Conservation (phyloP, 2,113 vertebrate genomes). For the Anolis carolinensis region DNA sequence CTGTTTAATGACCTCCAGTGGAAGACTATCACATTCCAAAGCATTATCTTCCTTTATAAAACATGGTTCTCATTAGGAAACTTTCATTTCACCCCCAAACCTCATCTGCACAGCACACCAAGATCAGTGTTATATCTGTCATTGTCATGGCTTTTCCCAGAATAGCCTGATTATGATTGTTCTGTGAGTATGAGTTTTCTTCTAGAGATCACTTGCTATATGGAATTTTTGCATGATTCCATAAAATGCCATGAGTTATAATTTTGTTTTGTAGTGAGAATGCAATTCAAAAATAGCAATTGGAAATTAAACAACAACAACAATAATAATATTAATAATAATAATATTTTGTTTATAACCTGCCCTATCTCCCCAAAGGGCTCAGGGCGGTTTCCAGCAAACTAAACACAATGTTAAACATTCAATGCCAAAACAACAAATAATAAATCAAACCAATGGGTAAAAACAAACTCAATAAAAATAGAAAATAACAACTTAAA, state of each 20-base stretch:
- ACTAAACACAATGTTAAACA: too few species aligned
- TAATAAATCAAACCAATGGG: too few species aligned
- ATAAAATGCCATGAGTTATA: neutral
- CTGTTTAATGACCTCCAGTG: too few species aligned
- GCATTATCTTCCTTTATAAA: constrained; percentile 23
- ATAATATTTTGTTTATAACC: too few species aligned
- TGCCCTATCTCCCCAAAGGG: too few species aligned
- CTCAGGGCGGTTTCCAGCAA: too few species aligned
- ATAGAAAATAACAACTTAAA: too few species aligned
- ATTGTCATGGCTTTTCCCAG: neutral
- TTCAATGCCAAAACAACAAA: too few species aligned
- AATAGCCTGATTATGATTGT: neutral
- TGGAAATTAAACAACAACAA: too few species aligned
- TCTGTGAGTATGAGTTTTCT: neutral
- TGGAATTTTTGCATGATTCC: neutral
- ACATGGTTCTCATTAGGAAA: constrained; percentile 52
- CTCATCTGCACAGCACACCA: neutral
- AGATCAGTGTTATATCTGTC: neutral
- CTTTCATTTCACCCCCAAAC: constrained; percentile 26
- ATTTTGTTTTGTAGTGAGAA: neutral
- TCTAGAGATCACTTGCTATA: neutral
- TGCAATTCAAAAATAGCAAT: neutral
- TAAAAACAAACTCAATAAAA: too few species aligned
- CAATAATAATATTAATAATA: too few species aligned
- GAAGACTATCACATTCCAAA: neutral